Percentiles rank a stretch among this genome's conserved stretches.
phyloP scores from a whole-genome alignment of 2,113 vertebrate species.

The Sigmodon hispidus region DNA sequence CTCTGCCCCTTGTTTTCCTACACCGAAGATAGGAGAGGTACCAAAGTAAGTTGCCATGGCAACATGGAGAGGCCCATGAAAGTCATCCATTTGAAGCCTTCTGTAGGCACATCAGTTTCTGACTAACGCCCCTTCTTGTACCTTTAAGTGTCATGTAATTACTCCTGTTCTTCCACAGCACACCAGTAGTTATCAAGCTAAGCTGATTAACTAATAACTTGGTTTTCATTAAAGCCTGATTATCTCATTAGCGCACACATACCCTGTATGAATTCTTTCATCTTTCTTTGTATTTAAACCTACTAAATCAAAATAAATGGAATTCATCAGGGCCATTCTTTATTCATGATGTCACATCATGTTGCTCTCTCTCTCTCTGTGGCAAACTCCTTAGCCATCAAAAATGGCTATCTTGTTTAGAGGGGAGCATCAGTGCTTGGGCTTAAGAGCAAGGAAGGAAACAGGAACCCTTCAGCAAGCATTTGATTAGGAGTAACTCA shows the following conservation, averaged over 20 bases:
- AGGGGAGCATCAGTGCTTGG: conserved; percentile 8
- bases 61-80: conserved; percentile 84
- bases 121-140: conserved; percentile 82
- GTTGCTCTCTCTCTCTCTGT: conserved; percentile 46
- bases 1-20: conserved; percentile 84
- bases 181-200: conserved; percentile 83
- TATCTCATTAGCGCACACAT: conserved; percentile 76
- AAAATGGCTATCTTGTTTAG: conserved; percentile 56
- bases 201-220: conserved; percentile 84
- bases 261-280: conserved; percentile 78
- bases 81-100: conserved; percentile 82
- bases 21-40: conserved; percentile 80
- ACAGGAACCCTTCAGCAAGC: not conserved
- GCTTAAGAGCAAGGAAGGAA: not conserved
- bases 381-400: conserved; percentile 54
- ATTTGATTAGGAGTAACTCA: conserved; percentile 47
- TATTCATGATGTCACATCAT: conserved; percentile 60
- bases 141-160: conserved; percentile 84
- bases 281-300: conserved; percentile 75
- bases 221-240: conserved; percentile 84
- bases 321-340: conserved; percentile 71
- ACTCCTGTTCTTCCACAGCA: conserved; percentile 80
- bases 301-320: conserved; percentile 72
- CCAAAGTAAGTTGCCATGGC: conserved; percentile 87
- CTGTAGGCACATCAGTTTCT: conserved; percentile 81